Evolutionary conservation across 2,113 vertebrate species (phyloP).

Genomic region (Brachyistius frenatus): DNA sequence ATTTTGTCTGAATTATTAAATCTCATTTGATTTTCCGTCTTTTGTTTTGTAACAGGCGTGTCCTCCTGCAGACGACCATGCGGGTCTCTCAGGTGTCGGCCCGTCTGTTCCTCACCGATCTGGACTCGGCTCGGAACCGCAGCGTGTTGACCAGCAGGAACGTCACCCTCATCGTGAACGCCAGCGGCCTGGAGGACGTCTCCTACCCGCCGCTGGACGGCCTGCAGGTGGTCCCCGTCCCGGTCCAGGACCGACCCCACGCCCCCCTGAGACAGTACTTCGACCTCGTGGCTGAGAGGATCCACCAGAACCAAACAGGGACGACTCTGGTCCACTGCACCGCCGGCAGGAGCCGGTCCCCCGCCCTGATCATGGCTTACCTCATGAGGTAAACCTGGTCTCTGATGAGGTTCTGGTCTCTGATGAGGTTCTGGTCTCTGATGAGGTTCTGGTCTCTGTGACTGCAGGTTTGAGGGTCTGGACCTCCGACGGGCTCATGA

Average conservation of each 20-base stretch:
- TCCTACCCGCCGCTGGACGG: slow-evolving; percentile 39
- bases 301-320: slow-evolving; percentile 69
- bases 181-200: slow-evolving; percentile 60
- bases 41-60: neutral
- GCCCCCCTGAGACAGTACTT: slow-evolving; percentile 78
- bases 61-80: slow-evolving; percentile 19
- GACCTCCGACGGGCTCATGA: slow-evolving; percentile 74
- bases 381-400: slow-evolving; percentile 80
- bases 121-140: slow-evolving; percentile 70
- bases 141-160: slow-evolving; percentile 71
- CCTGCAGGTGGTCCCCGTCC: slow-evolving; percentile 72
- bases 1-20: too few species aligned
- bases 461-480: slow-evolving; percentile 67
- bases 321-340: slow-evolving; percentile 82
- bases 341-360: slow-evolving; percentile 82
- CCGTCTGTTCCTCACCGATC: slow-evolving; percentile 79
- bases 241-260: slow-evolving; percentile 67
- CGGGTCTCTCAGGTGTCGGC: slow-evolving; percentile 74
- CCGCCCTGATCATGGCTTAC: slow-evolving; percentile 80
- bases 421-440: neutral
- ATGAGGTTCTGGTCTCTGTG: neutral
- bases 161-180: slow-evolving; percentile 77
- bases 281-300: slow-evolving; percentile 71
- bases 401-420: neutral
- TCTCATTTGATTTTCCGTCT: neutral